These are phyloP conservation scores for Drosophila nr. medialis DNA, from an alignment of 2,888 invertebrate species.

Conservation along the genomic window DNA sequence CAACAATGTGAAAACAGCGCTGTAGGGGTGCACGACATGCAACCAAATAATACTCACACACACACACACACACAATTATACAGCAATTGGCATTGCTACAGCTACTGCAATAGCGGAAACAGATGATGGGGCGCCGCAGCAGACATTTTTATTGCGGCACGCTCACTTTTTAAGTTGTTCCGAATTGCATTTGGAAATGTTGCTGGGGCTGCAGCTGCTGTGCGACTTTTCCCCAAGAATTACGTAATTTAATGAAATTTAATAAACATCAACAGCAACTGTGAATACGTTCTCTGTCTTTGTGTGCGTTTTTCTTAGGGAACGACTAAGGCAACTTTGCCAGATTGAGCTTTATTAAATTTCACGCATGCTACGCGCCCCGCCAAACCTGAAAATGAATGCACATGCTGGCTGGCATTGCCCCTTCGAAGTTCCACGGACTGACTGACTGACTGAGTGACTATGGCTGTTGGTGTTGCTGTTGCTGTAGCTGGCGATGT, in stretches of 20 bases:
- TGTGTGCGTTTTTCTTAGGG: slow-evolving; percentile 24
- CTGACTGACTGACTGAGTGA: slow-evolving; percentile 7
- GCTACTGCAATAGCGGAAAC: slow-evolving; percentile 53
- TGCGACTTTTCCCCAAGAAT: slow-evolving; percentile 65
- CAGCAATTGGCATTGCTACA: slow-evolving; percentile 37
- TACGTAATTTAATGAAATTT: slow-evolving; percentile 80
- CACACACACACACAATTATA: slow-evolving; percentile 17
- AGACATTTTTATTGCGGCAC: slow-evolving; percentile 80
- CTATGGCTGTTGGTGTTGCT: slow-evolving; percentile 17
- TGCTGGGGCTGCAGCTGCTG: slow-evolving; percentile 36
- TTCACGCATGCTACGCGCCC: slow-evolving; percentile 73
- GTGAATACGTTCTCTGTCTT: slow-evolving; percentile 39
- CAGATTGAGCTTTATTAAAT: slow-evolving; percentile 77
- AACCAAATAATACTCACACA: slow-evolving; percentile 19
- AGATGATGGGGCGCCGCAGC: slow-evolving; percentile 63
- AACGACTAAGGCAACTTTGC: neutral
- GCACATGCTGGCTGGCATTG: slow-evolving; percentile 51
- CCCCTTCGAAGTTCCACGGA: neutral
- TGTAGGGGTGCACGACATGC: slow-evolving; percentile 60
- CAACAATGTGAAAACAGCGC: slow-evolving; percentile 82
- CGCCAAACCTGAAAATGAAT: slow-evolving; percentile 74
- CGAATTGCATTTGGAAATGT: slow-evolving; percentile 80
- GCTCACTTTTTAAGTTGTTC: slow-evolving; percentile 81
- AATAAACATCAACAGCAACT: slow-evolving; percentile 77
- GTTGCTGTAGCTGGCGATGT: slow-evolving; percentile 31